Base-by-base conservation (phyloP, 2,113 vertebrate species). In the Phylloscopus trochiloides region DNA sequence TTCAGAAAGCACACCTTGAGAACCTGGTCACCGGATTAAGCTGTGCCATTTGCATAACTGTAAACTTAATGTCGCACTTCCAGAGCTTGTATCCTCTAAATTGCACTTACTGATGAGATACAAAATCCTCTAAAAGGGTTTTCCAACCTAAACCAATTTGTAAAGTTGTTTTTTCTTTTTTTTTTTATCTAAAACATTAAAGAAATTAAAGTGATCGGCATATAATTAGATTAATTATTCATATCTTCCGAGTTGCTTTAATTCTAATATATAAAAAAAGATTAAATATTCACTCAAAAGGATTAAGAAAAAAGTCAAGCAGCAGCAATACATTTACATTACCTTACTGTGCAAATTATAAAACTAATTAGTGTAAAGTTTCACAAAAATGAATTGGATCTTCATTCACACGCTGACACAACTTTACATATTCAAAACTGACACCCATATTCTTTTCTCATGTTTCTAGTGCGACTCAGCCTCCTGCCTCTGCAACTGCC, bases 271-370 rank as follows among this genome's bases (percentile, higher is more conserved):
- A 98, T 92, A 96, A 94, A 94, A 96, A 96, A 95, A 96, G 99
- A 99, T 99, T 99, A 99, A 98, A 98, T 97, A 98, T 98, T 98
- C 98, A 98, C 98, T 98, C 98, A 98, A 98, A 98, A 98, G 98
- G 98, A 99, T 99, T 99, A 99, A 96, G 98, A 97, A 97, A 98
- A 99, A 98, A 98, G 98, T 99, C 98, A 98, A 98, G 98, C 97
- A 95, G 97, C 92, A 97, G 96, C 96, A 96, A 98, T 96, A 97
- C 98, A 98, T 98, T 98, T 98, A 98, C 98, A 98, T 98, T 98
- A 98, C 98, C 98, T 98, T 98, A 96, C 98, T 97, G 98, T 98
- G 98, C 98, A 98, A 99, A 99, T 99, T 98, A 98, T 97, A 98
- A 98, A 98, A 98, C 98, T 98, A 99, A 99, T 99, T 98, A 97